Percentiles rank a stretch among this genome's conserved stretches.
These are phyloP conservation scores for Graphium colonna DNA, from an alignment of 2,888 invertebrate genomes.

Conservation along the genomic window DNA sequence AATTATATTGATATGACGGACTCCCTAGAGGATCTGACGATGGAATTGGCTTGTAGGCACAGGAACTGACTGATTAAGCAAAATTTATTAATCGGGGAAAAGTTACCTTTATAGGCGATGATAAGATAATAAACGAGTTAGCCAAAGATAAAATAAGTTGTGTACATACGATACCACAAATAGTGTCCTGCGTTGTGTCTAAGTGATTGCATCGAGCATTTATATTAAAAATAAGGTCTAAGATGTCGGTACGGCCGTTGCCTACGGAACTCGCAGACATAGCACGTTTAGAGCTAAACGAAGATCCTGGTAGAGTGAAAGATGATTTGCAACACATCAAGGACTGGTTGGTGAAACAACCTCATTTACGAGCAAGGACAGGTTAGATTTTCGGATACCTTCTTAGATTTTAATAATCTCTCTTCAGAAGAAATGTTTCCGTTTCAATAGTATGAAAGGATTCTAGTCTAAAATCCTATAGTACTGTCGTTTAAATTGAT, in stretches of 20 bases:
- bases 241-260: slow-evolving; percentile 41
- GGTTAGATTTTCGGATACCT: slow-evolving; percentile 32
- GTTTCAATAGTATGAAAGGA: too few relatives aligned
- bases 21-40: too few relatives aligned
- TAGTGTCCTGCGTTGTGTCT: not conserved
- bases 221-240: not conserved
- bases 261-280: slow-evolving; percentile 43
- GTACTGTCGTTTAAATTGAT: too few relatives aligned
- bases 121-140: slow-evolving; percentile 11
- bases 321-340: slow-evolving; percentile 68
- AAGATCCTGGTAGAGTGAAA: slow-evolving; percentile 61
- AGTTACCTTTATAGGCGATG: not conserved
- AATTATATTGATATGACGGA: too few relatives aligned
- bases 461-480: too few relatives aligned
- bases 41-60: too few relatives aligned
- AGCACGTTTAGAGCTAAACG: slow-evolving; percentile 69
- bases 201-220: not conserved
- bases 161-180: not conserved
- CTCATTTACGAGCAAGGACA: slow-evolving; percentile 66
- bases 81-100: too few relatives aligned
- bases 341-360: slow-evolving; percentile 76
- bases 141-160: slow-evolving; percentile 11
- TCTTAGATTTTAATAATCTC: too few relatives aligned
- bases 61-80: too few relatives aligned
- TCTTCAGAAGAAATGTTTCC: too few relatives aligned